A percentile compares a stretch with the other conserved stretches of the same genome.
phyloP scores from a whole-genome alignment of 2,113 vertebrate genomes.

The Clarias batrachus region DNA sequence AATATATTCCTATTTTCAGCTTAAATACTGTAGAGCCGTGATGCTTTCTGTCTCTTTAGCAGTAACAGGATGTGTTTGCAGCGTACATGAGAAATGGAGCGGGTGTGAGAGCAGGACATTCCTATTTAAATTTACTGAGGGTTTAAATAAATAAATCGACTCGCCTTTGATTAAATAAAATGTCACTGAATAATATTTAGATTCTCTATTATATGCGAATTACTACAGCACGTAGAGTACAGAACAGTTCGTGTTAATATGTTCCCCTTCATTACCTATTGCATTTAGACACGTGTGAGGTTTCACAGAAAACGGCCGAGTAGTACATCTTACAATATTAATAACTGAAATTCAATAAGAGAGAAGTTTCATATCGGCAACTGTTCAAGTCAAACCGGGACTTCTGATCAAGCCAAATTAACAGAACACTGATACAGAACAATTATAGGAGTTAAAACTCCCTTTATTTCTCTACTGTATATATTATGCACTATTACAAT shows the following conservation, averaged over 20 bases:
- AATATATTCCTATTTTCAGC: background rate
- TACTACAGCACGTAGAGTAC: background rate
- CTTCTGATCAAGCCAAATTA: no score
- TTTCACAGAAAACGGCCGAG: background rate
- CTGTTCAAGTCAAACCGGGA: no score
- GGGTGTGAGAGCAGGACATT: no score
- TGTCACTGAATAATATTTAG: no score
- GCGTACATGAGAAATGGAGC: background rate
- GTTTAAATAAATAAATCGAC: no score
- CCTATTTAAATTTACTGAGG: no score
- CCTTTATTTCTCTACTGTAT: no score
- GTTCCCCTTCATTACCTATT: background rate
- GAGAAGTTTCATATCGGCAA: background rate
- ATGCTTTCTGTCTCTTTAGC: background rate
- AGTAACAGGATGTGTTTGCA: background rate
- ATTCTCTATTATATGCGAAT: background rate
- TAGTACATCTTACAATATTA: background rate
- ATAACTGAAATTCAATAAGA: background rate
- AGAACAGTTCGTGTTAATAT: background rate
- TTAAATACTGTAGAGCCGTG: background rate
- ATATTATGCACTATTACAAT: no score
- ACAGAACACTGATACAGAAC: no score
- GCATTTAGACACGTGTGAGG: background rate
- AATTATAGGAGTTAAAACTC: no score
- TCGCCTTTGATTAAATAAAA: no score